Conservation (phyloP, 2,888 invertebrate species). For the Harpalus rufipes region DNA sequence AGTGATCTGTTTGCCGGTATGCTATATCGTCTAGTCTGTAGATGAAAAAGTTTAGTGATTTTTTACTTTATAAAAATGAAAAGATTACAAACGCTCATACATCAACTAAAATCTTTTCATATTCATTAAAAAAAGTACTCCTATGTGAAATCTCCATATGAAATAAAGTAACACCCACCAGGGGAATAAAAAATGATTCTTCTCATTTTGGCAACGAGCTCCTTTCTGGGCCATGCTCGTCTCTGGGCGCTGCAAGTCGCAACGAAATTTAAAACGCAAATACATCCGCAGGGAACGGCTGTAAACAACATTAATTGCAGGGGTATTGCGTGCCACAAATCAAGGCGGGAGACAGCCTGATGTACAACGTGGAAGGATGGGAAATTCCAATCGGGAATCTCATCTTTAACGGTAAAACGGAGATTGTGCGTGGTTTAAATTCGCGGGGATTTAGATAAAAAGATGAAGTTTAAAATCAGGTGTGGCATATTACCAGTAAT, state of each 20-base stretch:
- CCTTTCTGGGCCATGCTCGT: slow-evolving; percentile 41
- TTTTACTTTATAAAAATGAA: no score
- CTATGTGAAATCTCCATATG: neutral
- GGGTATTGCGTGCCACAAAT: slow-evolving; percentile 72
- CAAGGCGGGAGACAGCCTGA: slow-evolving; percentile 70
- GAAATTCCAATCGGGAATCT: slow-evolving; percentile 32
- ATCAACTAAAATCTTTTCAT: neutral
- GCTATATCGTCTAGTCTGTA: no score
- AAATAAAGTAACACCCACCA: slow-evolving; percentile 7
- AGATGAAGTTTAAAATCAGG: no score
- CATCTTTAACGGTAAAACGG: slow-evolving; percentile 16
- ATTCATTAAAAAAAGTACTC: neutral
- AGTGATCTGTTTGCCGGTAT: no score
- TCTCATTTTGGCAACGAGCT: slow-evolving; percentile 42
- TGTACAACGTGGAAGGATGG: slow-evolving; percentile 48
- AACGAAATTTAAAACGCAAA: slow-evolving; percentile 72
- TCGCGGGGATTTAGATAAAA: neutral
- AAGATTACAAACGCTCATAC: no score
- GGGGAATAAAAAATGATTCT: slow-evolving; percentile 40
- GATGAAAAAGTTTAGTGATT: no score
- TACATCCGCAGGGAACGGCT: slow-evolving; percentile 69
- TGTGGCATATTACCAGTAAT: no score
- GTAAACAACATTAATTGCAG: slow-evolving; percentile 74
- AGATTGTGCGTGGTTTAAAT: neutral
- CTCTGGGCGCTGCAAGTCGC: slow-evolving; percentile 68